Evolutionary conservation across 2,888 invertebrate genomes (phyloP), one percentile per base, ranked within the genome.

Genomic region (Maniola hyperantus): DNA sequence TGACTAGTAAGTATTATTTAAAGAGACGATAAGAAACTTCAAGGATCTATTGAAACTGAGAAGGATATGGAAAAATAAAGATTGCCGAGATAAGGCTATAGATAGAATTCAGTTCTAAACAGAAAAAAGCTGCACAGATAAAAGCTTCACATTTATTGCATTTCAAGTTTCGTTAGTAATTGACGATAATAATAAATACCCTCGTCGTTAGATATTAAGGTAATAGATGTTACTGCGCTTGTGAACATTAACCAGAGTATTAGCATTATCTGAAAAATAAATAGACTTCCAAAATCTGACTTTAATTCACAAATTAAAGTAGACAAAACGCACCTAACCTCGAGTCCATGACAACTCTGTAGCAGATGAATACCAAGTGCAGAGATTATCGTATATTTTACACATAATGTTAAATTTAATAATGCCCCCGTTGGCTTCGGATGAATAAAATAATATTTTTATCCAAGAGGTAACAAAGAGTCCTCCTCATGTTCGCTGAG

Each of bases 161-260:
- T 20, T 18, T 20, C 7, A 6, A 50, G 11, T 50, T 20, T 50
- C n/a, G n/a, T 18, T 20, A 50, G n/a, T 7, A 6, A 6, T 15
- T 46, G 7, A 18, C 0, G 6, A 15, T 8, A 46, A 18, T 2
- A n/a, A 54, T 8, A 34, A 54, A 51, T 36, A 72, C 84, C 86
- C 78, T 80, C 76, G 15, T 79, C 69, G 57, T 77, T 75, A 18
- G 76, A 74, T 33, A 84, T 75, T n/a, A 84, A 63, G 11, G 86
- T 83, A 20, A 82, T 73, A 11, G 83, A 81, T 55, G 80, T 72
- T 0, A 87, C 83, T 48, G 83, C 82, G 71, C 79, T 82, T 7
- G 83, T 82, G 73, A 88, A 87, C 80, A 85, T 83, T 61, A 81
- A 69, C 88, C 87, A 88, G 54, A 83, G 80, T 10, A 75, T 77